These are phyloP conservation scores for Cavia aperea DNA, from an alignment of 2,113 vertebrate genomes.

Conservation along the genomic window DNA sequence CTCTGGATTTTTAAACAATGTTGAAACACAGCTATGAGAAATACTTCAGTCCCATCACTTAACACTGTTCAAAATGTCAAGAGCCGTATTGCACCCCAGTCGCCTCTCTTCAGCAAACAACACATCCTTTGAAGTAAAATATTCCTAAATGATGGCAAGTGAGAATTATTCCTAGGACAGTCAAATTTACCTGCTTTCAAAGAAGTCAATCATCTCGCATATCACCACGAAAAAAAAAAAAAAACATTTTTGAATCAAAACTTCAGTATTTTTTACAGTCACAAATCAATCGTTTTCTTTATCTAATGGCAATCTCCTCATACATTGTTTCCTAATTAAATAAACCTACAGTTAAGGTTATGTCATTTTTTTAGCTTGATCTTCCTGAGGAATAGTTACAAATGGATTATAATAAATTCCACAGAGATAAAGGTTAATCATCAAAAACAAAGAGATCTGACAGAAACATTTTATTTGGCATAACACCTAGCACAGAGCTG, in stretches of 20 bases:
- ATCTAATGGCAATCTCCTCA: neutral
- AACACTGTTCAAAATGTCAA: conserved; percentile 61
- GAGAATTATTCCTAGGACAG: conserved; percentile 35
- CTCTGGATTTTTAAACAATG: conserved; percentile 50
- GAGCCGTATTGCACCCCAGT: conserved; percentile 46
- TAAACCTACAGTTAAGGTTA: neutral
- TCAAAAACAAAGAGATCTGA: conserved; percentile 36
- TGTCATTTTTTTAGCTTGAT: neutral
- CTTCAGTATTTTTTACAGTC: neutral
- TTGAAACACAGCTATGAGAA: conserved; percentile 50
- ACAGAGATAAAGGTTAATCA: conserved; percentile 19
- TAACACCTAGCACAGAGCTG: neutral
- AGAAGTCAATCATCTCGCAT: conserved; percentile 37
- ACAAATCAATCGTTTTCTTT: neutral
- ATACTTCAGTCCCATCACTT: conserved; percentile 51
- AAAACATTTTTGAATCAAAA: neutral
- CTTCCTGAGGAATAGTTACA: neutral
- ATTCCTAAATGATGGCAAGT: conserved; percentile 40
- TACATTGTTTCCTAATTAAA: neutral
- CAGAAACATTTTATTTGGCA: neutral
- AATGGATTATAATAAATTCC: neutral
- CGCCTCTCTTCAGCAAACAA: conserved; percentile 56
- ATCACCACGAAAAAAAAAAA: neutral
- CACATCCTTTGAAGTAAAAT: conserved; percentile 59
- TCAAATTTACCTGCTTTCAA: conserved; percentile 25